Percentiles rank a stretch among this genome's conserved stretches.
These are phyloP conservation scores for Thalassoma bifasciatum DNA, from an alignment of 2,113 vertebrate species.

Conservation along the genomic window DNA sequence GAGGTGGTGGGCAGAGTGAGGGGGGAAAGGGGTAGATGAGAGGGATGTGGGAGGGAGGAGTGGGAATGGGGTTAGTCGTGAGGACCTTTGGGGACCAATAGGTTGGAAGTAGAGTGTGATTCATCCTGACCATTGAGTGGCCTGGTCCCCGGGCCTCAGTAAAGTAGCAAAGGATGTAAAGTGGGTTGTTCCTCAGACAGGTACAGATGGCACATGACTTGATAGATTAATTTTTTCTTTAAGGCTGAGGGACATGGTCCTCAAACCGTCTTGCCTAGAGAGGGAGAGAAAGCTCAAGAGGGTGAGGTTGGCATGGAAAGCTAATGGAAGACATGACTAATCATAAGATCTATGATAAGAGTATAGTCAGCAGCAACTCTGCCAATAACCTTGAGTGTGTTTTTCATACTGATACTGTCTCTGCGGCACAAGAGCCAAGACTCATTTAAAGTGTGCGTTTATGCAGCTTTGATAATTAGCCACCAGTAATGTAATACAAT, in stretches of 20 bases:
- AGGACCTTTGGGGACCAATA: constrained; percentile 55
- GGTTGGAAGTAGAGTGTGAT: constrained; percentile 38
- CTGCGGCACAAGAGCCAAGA: constrained; percentile 25
- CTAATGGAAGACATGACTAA: constrained; percentile 67
- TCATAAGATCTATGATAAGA: constrained; percentile 63
- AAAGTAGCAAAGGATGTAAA: constrained; percentile 27
- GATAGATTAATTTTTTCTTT: constrained; percentile 26
- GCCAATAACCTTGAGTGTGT: constrained; percentile 57
- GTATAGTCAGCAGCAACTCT: constrained; percentile 50
- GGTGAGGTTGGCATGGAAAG: constrained; percentile 39
- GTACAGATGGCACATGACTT: constrained; percentile 65
- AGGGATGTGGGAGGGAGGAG: neutral
- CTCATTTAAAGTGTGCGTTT: constrained; percentile 26
- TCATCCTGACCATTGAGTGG: constrained; percentile 46
- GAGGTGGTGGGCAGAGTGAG: constrained; percentile 16
- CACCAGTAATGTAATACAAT: constrained; percentile 39
- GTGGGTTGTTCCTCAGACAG: constrained; percentile 16
- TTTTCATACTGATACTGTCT: constrained; percentile 47
- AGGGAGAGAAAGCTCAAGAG: constrained; percentile 13
- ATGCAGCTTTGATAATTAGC: constrained; percentile 53
- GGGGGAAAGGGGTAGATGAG: constrained; percentile 5
- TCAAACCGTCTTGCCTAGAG: constrained; percentile 56
- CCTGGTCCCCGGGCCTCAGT: constrained; percentile 7
- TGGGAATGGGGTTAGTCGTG: constrained; percentile 9
- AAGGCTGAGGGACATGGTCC: constrained; percentile 45